Conservation (phyloP, 2,888 invertebrate genomes). For the Lithophane semibrunnea region DNA sequence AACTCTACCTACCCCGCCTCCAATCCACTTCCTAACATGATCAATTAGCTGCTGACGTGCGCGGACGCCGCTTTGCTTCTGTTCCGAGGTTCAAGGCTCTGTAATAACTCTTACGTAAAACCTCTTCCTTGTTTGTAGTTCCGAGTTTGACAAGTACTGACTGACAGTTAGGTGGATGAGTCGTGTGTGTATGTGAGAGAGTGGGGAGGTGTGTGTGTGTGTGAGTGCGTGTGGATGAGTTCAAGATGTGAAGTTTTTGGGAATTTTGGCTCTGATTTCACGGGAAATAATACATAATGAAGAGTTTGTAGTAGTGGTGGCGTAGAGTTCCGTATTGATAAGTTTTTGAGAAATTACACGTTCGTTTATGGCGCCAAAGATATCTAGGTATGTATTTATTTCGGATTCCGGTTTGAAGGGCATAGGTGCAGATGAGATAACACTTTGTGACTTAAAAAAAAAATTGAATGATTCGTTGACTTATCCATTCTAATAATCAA, state of each 20-base stretch:
- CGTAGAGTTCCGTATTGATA: too few species aligned
- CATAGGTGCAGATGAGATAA: neutral
- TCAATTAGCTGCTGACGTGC: constrained; percentile 57
- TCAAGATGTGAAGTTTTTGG: neutral
- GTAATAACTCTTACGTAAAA: constrained; percentile 52
- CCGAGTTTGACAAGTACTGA: constrained; percentile 50
- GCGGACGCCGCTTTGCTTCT: constrained; percentile 60
- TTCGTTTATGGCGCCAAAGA: neutral
- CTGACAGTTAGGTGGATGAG: neutral
- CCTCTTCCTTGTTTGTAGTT: constrained; percentile 46
- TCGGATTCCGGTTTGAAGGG: too few species aligned
- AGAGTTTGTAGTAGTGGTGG: too few species aligned
- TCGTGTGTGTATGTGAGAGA: neutral
- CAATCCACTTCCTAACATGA: constrained; percentile 48
- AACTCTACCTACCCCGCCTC: constrained; percentile 27
- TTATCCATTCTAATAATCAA: neutral
- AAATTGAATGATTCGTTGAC: neutral
- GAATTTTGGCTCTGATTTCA: neutral
- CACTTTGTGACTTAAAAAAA: too few species aligned
- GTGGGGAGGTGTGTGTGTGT: neutral
- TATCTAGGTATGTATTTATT: neutral
- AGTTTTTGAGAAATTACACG: too few species aligned
- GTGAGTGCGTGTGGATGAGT: neutral
- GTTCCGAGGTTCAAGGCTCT: constrained; percentile 76
- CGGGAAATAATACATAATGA: neutral